Evolutionary conservation across 1,140 invertebrate genomes (phyloP).

Genomic region (Scaptomyza graminum): DNA sequence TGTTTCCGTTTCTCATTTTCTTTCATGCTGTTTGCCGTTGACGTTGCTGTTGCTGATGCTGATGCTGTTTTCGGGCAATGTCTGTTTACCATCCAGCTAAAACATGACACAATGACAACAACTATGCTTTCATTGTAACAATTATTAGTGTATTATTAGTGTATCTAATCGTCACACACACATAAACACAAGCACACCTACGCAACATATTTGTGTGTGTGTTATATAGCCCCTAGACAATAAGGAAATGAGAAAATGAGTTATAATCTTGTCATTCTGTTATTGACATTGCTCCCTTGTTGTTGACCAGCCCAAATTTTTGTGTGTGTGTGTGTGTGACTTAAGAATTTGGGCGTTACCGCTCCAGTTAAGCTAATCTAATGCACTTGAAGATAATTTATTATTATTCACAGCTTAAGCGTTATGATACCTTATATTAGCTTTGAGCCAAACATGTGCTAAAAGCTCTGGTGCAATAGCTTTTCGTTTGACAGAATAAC

Average conservation of each 20-base stretch:
- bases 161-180: conserved; percentile 46
- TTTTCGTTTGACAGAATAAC: background rate
- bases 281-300: conserved; percentile 37
- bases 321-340: background rate
- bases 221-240: conserved; percentile 29
- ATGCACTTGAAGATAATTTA: conserved; percentile 67
- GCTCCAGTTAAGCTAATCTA: conserved; percentile 52
- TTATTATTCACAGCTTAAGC: conserved; percentile 51
- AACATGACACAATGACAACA: conserved; percentile 55
- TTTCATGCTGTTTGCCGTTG: conserved; percentile 3
- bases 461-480: conserved; percentile 24
- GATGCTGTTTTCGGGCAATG: conserved; percentile 1
- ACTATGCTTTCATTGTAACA: conserved; percentile 67
- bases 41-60: too few relatives aligned
- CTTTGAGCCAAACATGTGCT: conserved; percentile 24
- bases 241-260: conserved; percentile 41
- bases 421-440: conserved; percentile 27
- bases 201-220: background rate
- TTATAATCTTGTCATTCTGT: conserved; percentile 38
- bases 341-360: conserved; percentile 69
- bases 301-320: conserved; percentile 41
- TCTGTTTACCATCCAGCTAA: conserved; percentile 35
- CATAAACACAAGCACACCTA: background rate
- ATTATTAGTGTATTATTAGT: conserved; percentile 69
- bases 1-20: conserved; percentile 2